Percentiles rank a stretch among this genome's conserved stretches.
phyloP scores from a whole-genome alignment of 2,888 invertebrate species.

The Unio delphinus region DNA sequence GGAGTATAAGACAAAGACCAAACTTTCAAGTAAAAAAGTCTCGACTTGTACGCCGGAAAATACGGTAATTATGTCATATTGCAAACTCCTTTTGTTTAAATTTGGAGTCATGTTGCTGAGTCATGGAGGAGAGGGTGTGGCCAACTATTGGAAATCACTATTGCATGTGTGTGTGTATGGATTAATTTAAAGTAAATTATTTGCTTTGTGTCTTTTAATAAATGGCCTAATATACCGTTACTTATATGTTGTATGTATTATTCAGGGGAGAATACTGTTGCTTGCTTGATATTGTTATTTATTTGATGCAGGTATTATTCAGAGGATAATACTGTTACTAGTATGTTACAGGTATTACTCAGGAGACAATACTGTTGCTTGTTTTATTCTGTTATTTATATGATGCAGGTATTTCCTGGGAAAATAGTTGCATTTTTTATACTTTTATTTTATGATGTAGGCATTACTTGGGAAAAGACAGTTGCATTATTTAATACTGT shows the following conservation, averaged over 20 bases:
- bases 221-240: background rate
- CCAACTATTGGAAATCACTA: background rate
- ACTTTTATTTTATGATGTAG: too few species aligned
- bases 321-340: slow-evolving; percentile 77
- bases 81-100: too few species aligned
- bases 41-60: too few species aligned
- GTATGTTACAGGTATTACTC: slow-evolving; percentile 85
- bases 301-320: slow-evolving; percentile 85
- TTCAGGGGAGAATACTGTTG: slow-evolving; percentile 82
- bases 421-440: too few species aligned
- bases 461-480: too few species aligned
- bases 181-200: background rate
- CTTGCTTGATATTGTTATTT: background rate
- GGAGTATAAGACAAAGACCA: too few species aligned
- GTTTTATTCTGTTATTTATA: background rate
- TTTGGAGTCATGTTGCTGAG: too few species aligned
- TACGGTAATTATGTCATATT: too few species aligned
- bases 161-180: too few species aligned
- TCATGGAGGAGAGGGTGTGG: too few species aligned
- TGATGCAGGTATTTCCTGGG: slow-evolving; percentile 88
- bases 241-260: slow-evolving; percentile 82
- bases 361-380: slow-evolving; percentile 76
- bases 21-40: too few species aligned
- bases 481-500: background rate
- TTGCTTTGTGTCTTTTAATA: background rate